Percentiles rank a stretch among this genome's conserved stretches.
phyloP scores from a whole-genome alignment of 2,113 vertebrate genomes.

The Corvus cornix region DNA sequence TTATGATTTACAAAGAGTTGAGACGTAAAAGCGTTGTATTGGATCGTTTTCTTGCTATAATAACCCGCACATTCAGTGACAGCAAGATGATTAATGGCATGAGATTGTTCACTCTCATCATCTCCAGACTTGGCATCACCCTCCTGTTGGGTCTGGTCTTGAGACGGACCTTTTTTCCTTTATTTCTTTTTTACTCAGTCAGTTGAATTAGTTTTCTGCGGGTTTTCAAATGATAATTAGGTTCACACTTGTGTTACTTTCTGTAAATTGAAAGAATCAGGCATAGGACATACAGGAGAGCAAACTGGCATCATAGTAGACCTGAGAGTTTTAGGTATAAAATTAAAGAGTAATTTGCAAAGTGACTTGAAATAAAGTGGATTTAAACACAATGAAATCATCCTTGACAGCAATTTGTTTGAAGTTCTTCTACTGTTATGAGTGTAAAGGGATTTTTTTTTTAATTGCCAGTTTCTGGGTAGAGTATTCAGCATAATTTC shows the following conservation, averaged over 20 bases:
- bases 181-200: background rate
- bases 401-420: slow-evolving; percentile 44
- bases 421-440: slow-evolving; percentile 57
- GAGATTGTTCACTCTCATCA: background rate
- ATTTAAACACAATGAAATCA: slow-evolving; percentile 50
- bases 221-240: background rate
- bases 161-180: background rate
- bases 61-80: background rate
- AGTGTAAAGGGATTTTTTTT: slow-evolving; percentile 53
- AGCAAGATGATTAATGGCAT: background rate
- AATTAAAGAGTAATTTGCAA: slow-evolving; percentile 55
- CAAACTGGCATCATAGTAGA: background rate
- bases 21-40: background rate
- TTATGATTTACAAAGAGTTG: background rate
- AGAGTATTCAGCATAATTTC: slow-evolving; percentile 7
- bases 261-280: background rate
- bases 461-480: slow-evolving; percentile 41
- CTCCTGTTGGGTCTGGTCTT: background rate
- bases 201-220: background rate
- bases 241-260: background rate
- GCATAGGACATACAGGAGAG: background rate
- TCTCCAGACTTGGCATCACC: background rate
- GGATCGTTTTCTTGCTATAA: background rate
- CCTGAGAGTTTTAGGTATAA: slow-evolving; percentile 5
- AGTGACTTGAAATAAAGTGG: slow-evolving; percentile 11